A percentile compares a stretch with the other conserved stretches of the same genome.
Evolutionary conservation across 2,113 vertebrate genomes (phyloP).

Genomic region (Lophius piscatorius): DNA sequence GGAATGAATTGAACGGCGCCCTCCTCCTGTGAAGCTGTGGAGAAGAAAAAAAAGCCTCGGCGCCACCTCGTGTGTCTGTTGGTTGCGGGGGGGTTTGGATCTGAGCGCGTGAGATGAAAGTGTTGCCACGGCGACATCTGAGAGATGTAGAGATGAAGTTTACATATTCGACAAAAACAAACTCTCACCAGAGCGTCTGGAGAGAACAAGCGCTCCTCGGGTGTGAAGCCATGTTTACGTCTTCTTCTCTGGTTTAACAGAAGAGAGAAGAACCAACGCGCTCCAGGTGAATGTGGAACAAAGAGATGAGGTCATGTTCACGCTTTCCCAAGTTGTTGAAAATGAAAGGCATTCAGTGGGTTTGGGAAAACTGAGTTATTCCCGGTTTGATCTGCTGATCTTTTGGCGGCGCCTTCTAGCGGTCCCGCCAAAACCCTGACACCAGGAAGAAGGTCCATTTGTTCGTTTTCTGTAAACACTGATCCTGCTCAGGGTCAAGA

Average conservation of each 20-base stretch:
- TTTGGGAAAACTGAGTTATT: too few relatives aligned
- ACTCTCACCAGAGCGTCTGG: slow-evolving; percentile 16
- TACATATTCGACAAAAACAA: slow-evolving; percentile 43
- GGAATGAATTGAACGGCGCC: too few relatives aligned
- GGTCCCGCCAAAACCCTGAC: too few relatives aligned
- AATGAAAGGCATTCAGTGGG: too few relatives aligned
- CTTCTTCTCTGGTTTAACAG: slow-evolving; percentile 22
- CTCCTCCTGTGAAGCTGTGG: too few relatives aligned
- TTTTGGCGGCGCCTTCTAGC: too few relatives aligned
- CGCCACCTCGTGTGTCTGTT: slow-evolving; percentile 34
- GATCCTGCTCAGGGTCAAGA: too few relatives aligned
- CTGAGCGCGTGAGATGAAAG: slow-evolving; percentile 14
- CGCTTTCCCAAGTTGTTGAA: neutral
- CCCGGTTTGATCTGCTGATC: too few relatives aligned
- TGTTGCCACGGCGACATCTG: slow-evolving; percentile 37
- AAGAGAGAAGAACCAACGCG: too few relatives aligned
- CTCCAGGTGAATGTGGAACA: too few relatives aligned
- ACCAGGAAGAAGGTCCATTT: too few relatives aligned
- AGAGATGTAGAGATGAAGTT: slow-evolving; percentile 51
- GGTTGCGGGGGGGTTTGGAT: slow-evolving; percentile 30
- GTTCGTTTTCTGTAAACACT: too few relatives aligned
- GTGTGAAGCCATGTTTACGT: slow-evolving; percentile 9
- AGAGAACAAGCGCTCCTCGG: slow-evolving; percentile 19
- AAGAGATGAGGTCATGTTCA: neutral
- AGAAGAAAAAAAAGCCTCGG: neutral